Evolutionary conservation across 2,113 vertebrate genomes (phyloP).

Genomic region (Macrotis lagotis): DNA sequence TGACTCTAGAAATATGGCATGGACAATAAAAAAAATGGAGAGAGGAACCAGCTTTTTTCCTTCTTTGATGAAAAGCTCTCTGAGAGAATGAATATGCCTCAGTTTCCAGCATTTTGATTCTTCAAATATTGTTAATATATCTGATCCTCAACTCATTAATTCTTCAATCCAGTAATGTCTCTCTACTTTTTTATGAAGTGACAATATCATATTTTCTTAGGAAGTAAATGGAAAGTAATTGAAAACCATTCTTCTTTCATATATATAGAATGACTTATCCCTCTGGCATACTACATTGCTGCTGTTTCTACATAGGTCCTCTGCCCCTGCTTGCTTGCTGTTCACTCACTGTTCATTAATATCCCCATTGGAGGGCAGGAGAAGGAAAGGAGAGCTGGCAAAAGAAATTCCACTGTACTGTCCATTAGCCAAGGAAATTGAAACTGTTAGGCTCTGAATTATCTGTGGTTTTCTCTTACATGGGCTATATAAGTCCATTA

Average conservation of each 20-base stretch:
- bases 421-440: conserved; percentile 1
- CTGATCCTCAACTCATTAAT: not conserved
- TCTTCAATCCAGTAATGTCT: not conserved
- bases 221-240: not conserved
- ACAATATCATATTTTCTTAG: not conserved
- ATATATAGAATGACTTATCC: not conserved
- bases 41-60: not conserved
- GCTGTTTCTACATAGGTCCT: not conserved
- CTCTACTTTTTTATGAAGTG: not conserved
- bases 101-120: not conserved
- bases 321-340: not conserved
- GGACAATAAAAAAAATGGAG: not conserved
- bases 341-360: not conserved
- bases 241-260: not conserved
- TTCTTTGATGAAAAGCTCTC: not conserved
- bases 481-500: not conserved
- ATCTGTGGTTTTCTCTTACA: not conserved
- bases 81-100: not conserved
- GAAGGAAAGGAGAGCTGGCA: not conserved
- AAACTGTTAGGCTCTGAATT: not conserved
- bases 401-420: not conserved
- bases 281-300: not conserved
- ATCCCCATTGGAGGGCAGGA: not conserved
- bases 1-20: not conserved
- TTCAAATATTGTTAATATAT: not conserved